These are phyloP conservation scores for Cetoscarus ocellatus DNA, from an alignment of 2,797 vertebrate genomes.

Conservation along the genomic window DNA sequence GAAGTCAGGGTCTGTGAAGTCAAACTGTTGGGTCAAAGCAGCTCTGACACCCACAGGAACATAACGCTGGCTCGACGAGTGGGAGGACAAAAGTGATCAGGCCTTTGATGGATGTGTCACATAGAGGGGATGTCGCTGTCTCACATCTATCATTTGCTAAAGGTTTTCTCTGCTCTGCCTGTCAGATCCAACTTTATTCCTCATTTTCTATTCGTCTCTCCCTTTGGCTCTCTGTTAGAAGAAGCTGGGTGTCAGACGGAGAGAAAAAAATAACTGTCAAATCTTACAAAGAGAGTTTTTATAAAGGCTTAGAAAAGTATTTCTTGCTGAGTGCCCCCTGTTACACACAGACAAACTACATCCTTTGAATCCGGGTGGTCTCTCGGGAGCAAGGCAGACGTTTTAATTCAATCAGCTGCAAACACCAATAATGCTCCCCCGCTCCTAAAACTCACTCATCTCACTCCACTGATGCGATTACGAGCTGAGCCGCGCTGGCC, in stretches of 20 bases:
- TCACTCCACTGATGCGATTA: slow-evolving; percentile 76
- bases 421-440: slow-evolving; percentile 57
- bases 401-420: slow-evolving; percentile 79
- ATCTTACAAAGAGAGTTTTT: slow-evolving; percentile 50
- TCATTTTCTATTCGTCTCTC: slow-evolving; percentile 53
- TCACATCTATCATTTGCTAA: slow-evolving; percentile 62
- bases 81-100: slow-evolving; percentile 67
- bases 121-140: slow-evolving; percentile 63
- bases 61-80: slow-evolving; percentile 44
- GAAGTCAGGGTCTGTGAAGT: slow-evolving; percentile 36
- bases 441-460: slow-evolving; percentile 67
- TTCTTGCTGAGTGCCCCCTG: slow-evolving; percentile 46
- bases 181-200: slow-evolving; percentile 69
- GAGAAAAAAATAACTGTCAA: slow-evolving; percentile 32
- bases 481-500: slow-evolving; percentile 64
- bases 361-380: slow-evolving; percentile 74
- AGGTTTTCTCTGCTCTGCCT: slow-evolving; percentile 48
- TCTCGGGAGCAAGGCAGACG: slow-evolving; percentile 64
- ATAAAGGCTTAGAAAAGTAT: slow-evolving; percentile 61
- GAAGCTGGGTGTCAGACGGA: slow-evolving; percentile 29
- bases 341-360: slow-evolving; percentile 54
- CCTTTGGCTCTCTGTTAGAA: slow-evolving; percentile 45
- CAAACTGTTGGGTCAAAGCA: slow-evolving; percentile 52
- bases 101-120: slow-evolving; percentile 68
- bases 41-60: slow-evolving; percentile 27